Conservation (phyloP, 2,113 vertebrate genomes). For the Anser brachyrhynchus region DNA sequence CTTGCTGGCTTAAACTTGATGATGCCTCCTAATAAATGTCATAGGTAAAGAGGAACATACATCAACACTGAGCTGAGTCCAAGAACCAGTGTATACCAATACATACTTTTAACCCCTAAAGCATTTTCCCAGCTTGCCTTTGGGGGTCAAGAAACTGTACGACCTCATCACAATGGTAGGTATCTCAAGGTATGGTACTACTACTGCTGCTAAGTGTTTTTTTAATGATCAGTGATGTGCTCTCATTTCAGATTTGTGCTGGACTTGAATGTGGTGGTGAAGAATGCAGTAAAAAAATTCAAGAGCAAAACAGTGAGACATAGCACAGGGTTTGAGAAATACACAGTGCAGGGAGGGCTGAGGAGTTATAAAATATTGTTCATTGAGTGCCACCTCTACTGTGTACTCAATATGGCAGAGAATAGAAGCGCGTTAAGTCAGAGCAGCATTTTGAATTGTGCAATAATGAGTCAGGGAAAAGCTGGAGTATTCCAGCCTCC, state of each 20-base stretch:
- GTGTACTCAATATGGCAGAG: neutral
- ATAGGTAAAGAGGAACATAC: neutral
- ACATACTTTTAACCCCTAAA: neutral
- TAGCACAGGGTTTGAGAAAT: neutral
- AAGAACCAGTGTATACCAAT: neutral
- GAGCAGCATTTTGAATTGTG: neutral
- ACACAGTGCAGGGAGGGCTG: neutral
- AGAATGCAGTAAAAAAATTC: neutral
- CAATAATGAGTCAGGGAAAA: neutral
- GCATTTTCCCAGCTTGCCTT: neutral
- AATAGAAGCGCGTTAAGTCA: rapidly evolving
- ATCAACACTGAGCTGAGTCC: neutral
- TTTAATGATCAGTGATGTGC: neutral
- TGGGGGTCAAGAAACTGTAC: neutral
- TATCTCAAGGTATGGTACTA: rapidly evolving
- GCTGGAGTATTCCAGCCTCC: neutral
- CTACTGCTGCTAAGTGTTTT: neutral
- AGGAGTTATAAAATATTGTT: neutral
- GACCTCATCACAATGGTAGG: neutral
- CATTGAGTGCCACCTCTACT: neutral
- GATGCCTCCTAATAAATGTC: neutral
- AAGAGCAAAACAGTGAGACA: neutral
- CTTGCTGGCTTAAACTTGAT: neutral
- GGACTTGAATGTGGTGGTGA: neutral
- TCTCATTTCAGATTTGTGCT: neutral